Evolutionary conservation across 2,888 invertebrate genomes (phyloP).

Genomic region (Amphiduros pacificus): DNA sequence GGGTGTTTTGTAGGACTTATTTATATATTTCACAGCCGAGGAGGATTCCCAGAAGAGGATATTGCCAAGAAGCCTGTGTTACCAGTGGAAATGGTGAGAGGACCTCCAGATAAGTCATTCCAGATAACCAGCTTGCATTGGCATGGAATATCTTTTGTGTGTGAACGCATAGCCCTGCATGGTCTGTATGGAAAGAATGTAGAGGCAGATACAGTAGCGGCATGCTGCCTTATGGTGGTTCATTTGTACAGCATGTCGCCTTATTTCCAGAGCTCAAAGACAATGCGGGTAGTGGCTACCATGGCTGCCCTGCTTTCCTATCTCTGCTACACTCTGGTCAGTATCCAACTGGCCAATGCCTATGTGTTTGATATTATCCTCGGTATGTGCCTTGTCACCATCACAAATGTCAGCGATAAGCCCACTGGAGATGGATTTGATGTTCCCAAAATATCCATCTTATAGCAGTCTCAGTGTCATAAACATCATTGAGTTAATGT

Average conservation of each 20-base stretch:
- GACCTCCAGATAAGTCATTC: background rate
- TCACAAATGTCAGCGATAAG: background rate
- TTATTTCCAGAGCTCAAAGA: background rate
- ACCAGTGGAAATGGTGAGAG: background rate
- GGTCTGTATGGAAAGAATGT: background rate
- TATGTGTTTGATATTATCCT: background rate
- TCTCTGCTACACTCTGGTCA: background rate
- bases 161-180: background rate
- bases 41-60: background rate
- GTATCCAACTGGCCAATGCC: background rate
- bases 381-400: background rate
- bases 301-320: background rate
- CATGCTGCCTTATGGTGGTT: background rate
- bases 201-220: background rate
- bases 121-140: background rate
- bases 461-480: too few relatives aligned
- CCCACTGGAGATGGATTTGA: too few relatives aligned
- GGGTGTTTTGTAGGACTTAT: background rate
- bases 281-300: background rate
- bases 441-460: too few relatives aligned
- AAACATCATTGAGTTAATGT: too few relatives aligned
- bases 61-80: background rate
- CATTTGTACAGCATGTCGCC: background rate
- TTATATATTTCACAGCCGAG: background rate
- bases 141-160: background rate